phyloP scores from a whole-genome alignment of 1,140 invertebrate species.

The Drosophila neocordata region DNA sequence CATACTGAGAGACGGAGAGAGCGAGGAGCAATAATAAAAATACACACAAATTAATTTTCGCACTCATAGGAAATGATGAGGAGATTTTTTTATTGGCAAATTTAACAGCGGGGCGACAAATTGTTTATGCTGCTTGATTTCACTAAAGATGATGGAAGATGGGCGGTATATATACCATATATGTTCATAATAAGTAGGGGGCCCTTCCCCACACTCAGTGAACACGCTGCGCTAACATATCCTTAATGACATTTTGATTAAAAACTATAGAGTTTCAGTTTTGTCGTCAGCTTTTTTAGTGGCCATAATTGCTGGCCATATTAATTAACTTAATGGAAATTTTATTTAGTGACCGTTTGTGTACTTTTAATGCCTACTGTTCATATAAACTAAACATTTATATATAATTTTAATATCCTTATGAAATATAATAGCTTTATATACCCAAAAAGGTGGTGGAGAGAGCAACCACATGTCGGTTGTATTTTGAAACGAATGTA shows the following conservation, averaged over 20 bases:
- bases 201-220: not conserved
- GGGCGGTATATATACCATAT: not conserved
- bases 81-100: slow-evolving; percentile 73
- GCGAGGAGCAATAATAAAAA: slow-evolving; percentile 39
- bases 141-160: not conserved
- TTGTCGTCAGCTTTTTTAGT: slow-evolving; percentile 59
- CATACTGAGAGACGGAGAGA: not conserved
- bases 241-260: slow-evolving; percentile 70
- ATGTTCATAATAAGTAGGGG: not conserved
- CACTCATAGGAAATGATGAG: slow-evolving; percentile 33
- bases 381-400: slow-evolving; percentile 39
- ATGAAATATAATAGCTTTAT: slow-evolving; percentile 44
- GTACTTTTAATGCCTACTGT: slow-evolving; percentile 49
- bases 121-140: slow-evolving; percentile 77
- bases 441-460: not conserved
- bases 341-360: slow-evolving; percentile 60
- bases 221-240: slow-evolving; percentile 51
- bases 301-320: slow-evolving; percentile 58
- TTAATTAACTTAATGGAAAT: slow-evolving; percentile 80
- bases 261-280: slow-evolving; percentile 72
- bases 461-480: not conserved
- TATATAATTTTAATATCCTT: slow-evolving; percentile 28
- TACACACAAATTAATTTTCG: slow-evolving; percentile 59
- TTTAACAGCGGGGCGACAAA: slow-evolving; percentile 68
- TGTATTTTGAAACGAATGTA: not conserved